Base-by-base conservation (phyloP, 2,888 invertebrate species). In the Chloroclystis v-ata region DNA sequence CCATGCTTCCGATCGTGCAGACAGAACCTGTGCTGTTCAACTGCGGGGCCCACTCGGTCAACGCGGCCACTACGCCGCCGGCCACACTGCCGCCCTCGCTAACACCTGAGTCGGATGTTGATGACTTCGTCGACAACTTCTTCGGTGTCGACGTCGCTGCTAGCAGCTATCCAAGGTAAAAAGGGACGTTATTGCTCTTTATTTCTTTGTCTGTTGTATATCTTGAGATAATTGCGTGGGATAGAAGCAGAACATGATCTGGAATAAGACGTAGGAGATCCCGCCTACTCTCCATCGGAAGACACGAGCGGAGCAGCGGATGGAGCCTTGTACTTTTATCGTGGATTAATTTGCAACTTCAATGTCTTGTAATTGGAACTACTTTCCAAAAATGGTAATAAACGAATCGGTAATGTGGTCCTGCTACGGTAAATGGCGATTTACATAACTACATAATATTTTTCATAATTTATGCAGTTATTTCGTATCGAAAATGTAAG, bases 1-100 rank as follows among this genome's bases (percentile, higher is more conserved):
- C 73, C 75, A 87, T 84, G 83, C 78, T 85, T 72, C 83, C 87
- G 61, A 80, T 84, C 82, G 82, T 87, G 70, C 85, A 87, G 65
- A 71, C 82, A 63, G 83, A 82, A 73, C 75, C 81, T 55, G 71
- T 81, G 75, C 75, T 80, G 61, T 80, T 78, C 66, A 79, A 80
- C 67, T 78, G 79, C 67, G 79, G 80, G 61, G 77, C 76, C 57
- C 81, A 78, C 55, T 72, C 79, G 50, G 70, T 72, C 52, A 76
- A 76, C 69, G 77, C 77, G 68, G 76, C 73, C 61, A 62, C 73
- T 50, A 71, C 80, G 60, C 78, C 82, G 69, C 74, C 88, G 73
- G 77, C 82, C 70, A 72, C 78, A 52, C 65, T 83, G 76, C 84
- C 84, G 63, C 82, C 86, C 54, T 78, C 85, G 65, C 76, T 86